Base-by-base conservation (phyloP, 2,113 vertebrate genomes). In the Rhodinocichla rosea region DNA sequence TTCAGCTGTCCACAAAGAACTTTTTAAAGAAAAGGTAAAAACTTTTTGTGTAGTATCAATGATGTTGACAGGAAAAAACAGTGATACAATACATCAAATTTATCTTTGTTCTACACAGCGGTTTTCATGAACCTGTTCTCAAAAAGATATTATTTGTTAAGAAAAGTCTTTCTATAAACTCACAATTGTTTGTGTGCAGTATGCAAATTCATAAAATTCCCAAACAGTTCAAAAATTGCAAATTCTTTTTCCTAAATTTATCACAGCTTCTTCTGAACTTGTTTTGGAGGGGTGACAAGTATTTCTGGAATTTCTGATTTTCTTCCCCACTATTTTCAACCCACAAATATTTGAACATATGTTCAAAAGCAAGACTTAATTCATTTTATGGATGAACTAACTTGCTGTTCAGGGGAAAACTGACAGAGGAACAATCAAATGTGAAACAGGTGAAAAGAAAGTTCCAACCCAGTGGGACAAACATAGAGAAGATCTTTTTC, bases 401-500 rank as follows among this genome's bases (percentile, higher is more conserved):
- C 42, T 67, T 82, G 6, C 30, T 57, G 26, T 47, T 67, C n/a
- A 63, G 50, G 18, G 37, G 13, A 65, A 69, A 93, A 87, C 15
- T 37, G 32, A 40, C 11, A 65, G 26, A 86, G 27, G 40, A 89
- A 77, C 4, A 83, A 74, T 20, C 32, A 40, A 59, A 67, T 47
- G 42, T 47, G 42, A 85, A 92, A 59, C 0, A 45, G 13, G 70
- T 57, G 7, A 84, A 85, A 95, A 83, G 24, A 74, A 90, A 90
- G 7, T 27, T 74, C 33, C 4, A 2, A 70, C 20, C 30, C 52
- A 82, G 39, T 0, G 0, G 19, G 33, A 22, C 47, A 42, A 24
- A 83, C 0, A 6, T 4, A 59, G 23, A 84, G n/a, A 73, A 49
- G 15, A 27, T 50, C 5, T 44, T 67, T 87, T 68, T 59, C 33